Base-by-base conservation (phyloP, 2,113 vertebrate genomes). In the Corythoichthys haematopterus region DNA sequence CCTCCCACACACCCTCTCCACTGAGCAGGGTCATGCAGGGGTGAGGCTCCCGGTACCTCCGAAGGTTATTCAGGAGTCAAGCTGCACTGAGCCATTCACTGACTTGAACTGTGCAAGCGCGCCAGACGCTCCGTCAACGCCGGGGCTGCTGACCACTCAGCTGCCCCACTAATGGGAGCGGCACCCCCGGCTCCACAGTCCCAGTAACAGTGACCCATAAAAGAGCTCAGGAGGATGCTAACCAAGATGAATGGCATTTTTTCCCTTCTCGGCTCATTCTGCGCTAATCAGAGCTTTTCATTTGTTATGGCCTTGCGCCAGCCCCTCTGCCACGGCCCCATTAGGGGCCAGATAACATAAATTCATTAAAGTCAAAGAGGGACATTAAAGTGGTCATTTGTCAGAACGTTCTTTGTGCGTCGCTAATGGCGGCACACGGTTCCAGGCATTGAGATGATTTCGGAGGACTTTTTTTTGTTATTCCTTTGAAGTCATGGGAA, bases 301-400 rank as follows among this genome's bases (percentile, higher is more conserved):
- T 90, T 92, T 88, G 86, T 76, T 84, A 78, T 80, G 83, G 81
- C 82, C 82, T 65, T 51, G 64, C 81, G 84, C 83, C 85, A 84
- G 79, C 82, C 79, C 87, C 80, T 84, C 79, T 79, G 74, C 82
- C 60, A 68, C 80, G 80, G 86, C 81, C 84, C 88, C 83, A 91
- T 91, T 88, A 91, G 80, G 61, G 60, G 68, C 78, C 75, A 76
- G 81, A 90, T 91, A 88, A 90, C 85, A 90, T 88, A 92, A 90
- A 93, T 93, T 93, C 89, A 92, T 93, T 92, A 89, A 92, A 92
- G 90, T 93, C 91, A 91, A 88, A 90, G 89, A 79, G 86, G 83
- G 79, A 84, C 87, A 84, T 90, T 91, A 89, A 90, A 91, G 87
- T 77, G 81, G 83, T 77, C 86, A 92, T 92, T 92, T 90, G 83